Base-by-base conservation (phyloP, 2,888 invertebrate species). In the Tiphia femorata region DNA sequence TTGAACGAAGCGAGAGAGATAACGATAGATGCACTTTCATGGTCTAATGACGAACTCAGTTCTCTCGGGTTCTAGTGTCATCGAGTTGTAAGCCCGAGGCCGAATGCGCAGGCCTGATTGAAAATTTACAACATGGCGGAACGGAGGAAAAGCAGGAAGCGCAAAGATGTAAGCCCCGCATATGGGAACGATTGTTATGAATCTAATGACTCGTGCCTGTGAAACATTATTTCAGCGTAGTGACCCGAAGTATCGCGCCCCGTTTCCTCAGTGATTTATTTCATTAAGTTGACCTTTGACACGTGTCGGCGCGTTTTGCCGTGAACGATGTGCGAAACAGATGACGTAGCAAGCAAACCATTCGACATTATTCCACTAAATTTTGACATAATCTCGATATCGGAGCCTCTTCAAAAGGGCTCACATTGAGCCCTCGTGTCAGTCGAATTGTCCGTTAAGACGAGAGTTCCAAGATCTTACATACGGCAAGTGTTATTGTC, bases 121-220 rank as follows among this genome's bases (percentile, higher is more conserved):
- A 56, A 50, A 71, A 78, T 74, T 75, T 67, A 77, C 73, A 86
- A 85, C 77, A 88, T 88, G 88, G 88, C 88, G 80, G 89, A 89
- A 73, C 89, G 88, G 82, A 87, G 87, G 80, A 88, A 88, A 85
- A 87, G 86, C 72, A 87, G 87, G 83, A 89, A 88, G 75, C 88
- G 88, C 72, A 88, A 87, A 84, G 88, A 89, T 82, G 89, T 88
- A 84, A 86, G 84, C 67, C 62, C 62, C 65, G 44, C 69, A 63
- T 74, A 64, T 69, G 60, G 64, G 21, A 53, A 56, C 46, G 43
- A 49, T 59, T 58, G 52, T 53, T 48, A 2, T 21, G 12, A 42
- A 38, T 54, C 51, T 46, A 56, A 35, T 62, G 5, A 6, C 37
- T 14, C 37, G 16, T 43, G 35, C 2, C 25, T 16, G 27, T 35